Percentiles rank a stretch among this genome's conserved stretches.
Conservation (phyloP, 2,113 vertebrate species). For the Melanerpes aurifrons region DNA sequence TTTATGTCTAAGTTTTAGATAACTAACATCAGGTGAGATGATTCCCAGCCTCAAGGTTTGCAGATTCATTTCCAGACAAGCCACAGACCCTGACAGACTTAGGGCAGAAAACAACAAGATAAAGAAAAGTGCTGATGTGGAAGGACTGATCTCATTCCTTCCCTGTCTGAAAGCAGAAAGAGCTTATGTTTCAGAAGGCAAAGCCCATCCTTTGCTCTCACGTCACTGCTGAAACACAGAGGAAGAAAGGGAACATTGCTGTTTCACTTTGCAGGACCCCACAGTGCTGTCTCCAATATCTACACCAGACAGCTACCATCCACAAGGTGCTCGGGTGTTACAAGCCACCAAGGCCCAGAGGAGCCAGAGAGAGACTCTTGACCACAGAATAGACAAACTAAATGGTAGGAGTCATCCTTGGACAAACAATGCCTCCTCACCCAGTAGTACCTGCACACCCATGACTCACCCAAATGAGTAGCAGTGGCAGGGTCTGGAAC, state of each 20-base stretch:
- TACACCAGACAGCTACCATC: neutral
- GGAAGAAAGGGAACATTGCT: neutral
- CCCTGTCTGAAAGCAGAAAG: constrained; percentile 18
- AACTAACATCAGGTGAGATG: constrained; percentile 26
- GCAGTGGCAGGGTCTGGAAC: neutral
- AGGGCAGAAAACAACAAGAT: constrained; percentile 53
- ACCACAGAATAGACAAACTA: neutral
- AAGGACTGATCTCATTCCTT: constrained; percentile 53
- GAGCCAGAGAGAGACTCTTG: neutral
- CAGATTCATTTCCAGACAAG: constrained; percentile 44
- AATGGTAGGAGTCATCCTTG: neutral
- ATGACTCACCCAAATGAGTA: neutral
- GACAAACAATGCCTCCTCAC: neutral
- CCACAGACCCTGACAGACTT: constrained; percentile 41
- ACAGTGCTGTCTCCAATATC: neutral
- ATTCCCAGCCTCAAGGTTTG: constrained; percentile 46
- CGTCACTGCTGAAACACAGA: neutral
- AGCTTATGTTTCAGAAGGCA: neutral
- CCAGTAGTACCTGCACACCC: neutral
- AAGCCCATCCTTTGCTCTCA: neutral
- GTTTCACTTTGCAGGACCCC: neutral
- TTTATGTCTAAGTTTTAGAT: constrained; percentile 41
- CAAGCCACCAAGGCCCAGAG: neutral
- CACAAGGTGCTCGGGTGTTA: accelerated
- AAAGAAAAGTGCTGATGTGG: constrained; percentile 59